phyloP scores from a whole-genome alignment of 2,888 invertebrate genomes.

The Pecten maximus region DNA sequence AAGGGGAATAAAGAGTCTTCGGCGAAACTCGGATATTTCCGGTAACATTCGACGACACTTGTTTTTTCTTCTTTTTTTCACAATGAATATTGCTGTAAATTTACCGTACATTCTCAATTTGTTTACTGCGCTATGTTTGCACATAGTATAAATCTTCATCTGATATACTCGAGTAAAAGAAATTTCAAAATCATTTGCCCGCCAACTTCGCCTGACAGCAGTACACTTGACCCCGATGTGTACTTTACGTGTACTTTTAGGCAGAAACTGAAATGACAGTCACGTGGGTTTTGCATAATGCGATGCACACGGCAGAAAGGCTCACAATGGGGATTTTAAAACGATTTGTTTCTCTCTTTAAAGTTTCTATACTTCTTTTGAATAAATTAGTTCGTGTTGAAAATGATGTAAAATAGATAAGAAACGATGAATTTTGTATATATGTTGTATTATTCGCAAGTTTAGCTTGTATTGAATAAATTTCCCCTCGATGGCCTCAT shows the following conservation, averaged over 20 bases:
- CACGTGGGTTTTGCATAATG: background rate
- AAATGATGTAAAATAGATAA: background rate
- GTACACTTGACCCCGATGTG: background rate
- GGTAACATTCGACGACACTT: background rate
- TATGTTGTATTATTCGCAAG: background rate
- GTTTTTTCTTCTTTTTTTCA: background rate
- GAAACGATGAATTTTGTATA: background rate
- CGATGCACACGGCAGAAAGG: background rate
- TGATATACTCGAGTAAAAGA: background rate
- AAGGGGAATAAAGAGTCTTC: too few relatives aligned
- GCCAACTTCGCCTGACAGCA: background rate
- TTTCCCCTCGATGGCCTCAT: background rate
- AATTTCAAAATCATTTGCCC: background rate
- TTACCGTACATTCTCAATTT: background rate
- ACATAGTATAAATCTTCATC: background rate
- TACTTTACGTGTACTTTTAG: constrained; percentile 30
- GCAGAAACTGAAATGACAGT: background rate
- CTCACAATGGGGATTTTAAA: background rate
- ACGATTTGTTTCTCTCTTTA: background rate
- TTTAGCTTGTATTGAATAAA: background rate
- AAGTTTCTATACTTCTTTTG: background rate
- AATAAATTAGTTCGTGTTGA: background rate
- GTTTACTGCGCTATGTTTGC: background rate
- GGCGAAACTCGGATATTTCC: background rate
- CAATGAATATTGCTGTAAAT: background rate